Conservation (phyloP, 2,113 vertebrate genomes). For the Ovis canadensis region DNA sequence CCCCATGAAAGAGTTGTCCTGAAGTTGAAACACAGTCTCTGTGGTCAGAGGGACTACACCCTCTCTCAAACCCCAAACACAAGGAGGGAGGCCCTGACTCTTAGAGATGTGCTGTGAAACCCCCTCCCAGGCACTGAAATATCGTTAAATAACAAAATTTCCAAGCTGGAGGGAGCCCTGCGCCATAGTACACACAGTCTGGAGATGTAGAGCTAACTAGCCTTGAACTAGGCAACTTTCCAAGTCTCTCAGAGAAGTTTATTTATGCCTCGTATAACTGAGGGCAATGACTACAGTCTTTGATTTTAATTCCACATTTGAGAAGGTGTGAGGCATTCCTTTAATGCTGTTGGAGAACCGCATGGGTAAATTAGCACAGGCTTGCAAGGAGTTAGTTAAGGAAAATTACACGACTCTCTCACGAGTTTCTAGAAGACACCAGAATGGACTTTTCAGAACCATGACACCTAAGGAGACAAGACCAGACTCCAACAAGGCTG, state of each 20-base stretch:
- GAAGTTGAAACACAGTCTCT: not conserved
- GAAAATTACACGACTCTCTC: not conserved
- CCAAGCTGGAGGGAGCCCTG: not conserved
- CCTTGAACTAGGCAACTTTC: constrained; percentile 31
- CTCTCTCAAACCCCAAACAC: not conserved
- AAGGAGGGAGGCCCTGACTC: not conserved
- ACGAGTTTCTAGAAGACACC: not conserved
- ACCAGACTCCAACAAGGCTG: not conserved
- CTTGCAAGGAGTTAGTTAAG: not conserved
- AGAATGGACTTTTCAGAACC: not conserved
- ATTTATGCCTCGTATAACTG: constrained; percentile 10
- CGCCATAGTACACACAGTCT: not conserved
- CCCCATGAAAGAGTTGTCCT: not conserved
- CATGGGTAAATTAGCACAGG: not conserved
- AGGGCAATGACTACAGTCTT: not conserved
- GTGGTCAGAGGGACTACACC: not conserved
- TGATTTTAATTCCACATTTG: constrained; percentile 49
- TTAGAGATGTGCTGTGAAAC: not conserved
- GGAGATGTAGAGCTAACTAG: constrained; percentile 36
- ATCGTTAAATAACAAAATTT: not conserved
- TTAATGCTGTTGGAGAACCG: not conserved
- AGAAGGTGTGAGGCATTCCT: constrained; percentile 3
- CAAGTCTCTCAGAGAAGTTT: constrained; percentile 35
- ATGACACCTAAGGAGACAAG: not conserved
- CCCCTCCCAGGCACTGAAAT: not conserved